Conservation (phyloP, 1,140 invertebrate species). For the Pectinophora gossypiella region DNA sequence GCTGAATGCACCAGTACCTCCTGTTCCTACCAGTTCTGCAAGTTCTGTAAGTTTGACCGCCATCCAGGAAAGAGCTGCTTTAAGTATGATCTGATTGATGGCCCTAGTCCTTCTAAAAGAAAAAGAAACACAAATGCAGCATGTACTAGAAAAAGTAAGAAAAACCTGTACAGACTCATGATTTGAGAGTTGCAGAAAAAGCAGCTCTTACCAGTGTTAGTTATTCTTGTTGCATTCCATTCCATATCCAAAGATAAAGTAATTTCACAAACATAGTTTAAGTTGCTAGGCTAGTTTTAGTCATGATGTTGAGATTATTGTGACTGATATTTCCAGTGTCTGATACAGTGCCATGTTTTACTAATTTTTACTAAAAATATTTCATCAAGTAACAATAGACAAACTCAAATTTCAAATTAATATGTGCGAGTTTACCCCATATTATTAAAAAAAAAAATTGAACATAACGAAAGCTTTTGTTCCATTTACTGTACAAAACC, state of each 20-base stretch:
- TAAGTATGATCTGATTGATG: conserved; percentile 56
- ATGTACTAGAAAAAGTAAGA: conserved; percentile 61
- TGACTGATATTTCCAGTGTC: conserved; percentile 14
- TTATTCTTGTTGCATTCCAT: conserved; percentile 38
- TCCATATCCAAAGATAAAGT: conserved; percentile 40
- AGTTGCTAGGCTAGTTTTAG: background rate
- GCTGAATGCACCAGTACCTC: conserved; percentile 49
- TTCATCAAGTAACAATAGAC: background rate
- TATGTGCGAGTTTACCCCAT: background rate
- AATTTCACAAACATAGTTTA: background rate
- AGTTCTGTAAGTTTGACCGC: conserved; percentile 48
- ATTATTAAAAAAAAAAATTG: no score
- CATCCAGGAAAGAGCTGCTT: conserved; percentile 54
- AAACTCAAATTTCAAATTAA: background rate
- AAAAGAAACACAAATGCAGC: conserved; percentile 48
- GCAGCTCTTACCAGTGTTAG: conserved; percentile 30
- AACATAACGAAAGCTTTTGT: no score
- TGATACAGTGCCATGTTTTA: conserved; percentile 31
- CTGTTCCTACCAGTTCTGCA: conserved; percentile 63
- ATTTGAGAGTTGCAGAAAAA: background rate
- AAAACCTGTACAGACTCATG: conserved; percentile 56
- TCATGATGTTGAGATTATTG: background rate
- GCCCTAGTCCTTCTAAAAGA: conserved; percentile 68
- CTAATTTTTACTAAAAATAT: no score
- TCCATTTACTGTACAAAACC: no score